Evolutionary conservation across 1,140 invertebrate species (phyloP).

Genomic region (Sesamia nonagrioides): DNA sequence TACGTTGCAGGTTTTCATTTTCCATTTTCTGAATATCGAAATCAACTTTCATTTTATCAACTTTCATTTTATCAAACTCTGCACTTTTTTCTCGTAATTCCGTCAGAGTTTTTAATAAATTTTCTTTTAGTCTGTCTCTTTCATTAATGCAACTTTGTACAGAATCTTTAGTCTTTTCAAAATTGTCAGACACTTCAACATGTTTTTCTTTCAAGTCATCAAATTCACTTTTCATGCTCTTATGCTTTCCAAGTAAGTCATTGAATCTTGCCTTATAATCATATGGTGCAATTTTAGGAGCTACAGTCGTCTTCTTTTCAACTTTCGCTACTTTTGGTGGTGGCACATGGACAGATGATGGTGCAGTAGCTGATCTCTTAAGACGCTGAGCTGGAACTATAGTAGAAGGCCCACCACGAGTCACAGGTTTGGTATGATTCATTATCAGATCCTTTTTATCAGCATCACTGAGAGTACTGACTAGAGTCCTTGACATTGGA

Average conservation of each 20-base stretch:
- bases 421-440: conserved; percentile 77
- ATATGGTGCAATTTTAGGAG: conserved; percentile 87
- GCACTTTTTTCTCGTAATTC: conserved; percentile 75
- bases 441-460: conserved; percentile 77
- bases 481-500: conserved; percentile 68
- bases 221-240: conserved; percentile 85
- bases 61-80: conserved; percentile 74
- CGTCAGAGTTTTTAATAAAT: conserved; percentile 70
- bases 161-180: conserved; percentile 84
- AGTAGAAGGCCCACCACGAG: conserved; percentile 55
- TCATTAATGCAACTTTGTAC: conserved; percentile 68
- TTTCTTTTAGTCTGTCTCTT: conserved; percentile 76
- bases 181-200: conserved; percentile 83
- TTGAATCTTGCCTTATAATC: conserved; percentile 89
- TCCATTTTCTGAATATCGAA: conserved; percentile 77
- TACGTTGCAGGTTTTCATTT: conserved; percentile 76
- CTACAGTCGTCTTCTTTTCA: conserved; percentile 72
- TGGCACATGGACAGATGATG: conserved; percentile 61
- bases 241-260: conserved; percentile 88
- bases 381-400: conserved; percentile 69
- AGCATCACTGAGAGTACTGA: conserved; percentile 74
- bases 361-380: conserved; percentile 76
- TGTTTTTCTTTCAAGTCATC: conserved; percentile 87
- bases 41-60: conserved; percentile 76
- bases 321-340: conserved; percentile 70